Conservation (phyloP, 2,113 vertebrate species). For the Epinephelus cyanopodus region DNA sequence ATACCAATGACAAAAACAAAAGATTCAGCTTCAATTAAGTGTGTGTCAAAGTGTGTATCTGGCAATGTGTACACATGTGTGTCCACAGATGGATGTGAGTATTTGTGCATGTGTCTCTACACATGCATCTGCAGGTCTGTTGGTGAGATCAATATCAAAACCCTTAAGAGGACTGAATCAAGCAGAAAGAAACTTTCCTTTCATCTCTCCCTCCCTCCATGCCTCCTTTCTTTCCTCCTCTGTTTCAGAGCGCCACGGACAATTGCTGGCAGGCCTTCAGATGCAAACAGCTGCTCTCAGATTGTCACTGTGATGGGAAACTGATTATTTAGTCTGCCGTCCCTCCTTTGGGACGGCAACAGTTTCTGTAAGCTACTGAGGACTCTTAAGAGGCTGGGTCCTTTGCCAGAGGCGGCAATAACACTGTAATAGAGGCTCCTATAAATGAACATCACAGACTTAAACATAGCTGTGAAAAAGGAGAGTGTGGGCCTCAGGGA, state of each 20-base stretch:
- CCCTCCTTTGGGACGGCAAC: constrained; percentile 65
- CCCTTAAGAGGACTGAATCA: constrained; percentile 50
- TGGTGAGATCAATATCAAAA: constrained; percentile 62
- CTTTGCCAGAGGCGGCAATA: constrained; percentile 59
- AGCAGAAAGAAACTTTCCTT: constrained; percentile 53
- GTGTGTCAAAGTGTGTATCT: background rate
- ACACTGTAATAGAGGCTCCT: constrained; percentile 58
- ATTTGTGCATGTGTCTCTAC: constrained; percentile 20
- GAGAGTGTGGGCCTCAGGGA: constrained; percentile 32
- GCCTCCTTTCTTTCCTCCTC: constrained; percentile 36
- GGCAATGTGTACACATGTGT: constrained; percentile 11
- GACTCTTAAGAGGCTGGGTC: constrained; percentile 52
- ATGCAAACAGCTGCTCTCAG: constrained; percentile 76
- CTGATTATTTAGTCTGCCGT: constrained; percentile 80
- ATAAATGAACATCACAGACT: constrained; percentile 71
- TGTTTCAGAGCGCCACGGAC: constrained; percentile 45
- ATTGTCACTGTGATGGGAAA: constrained; percentile 70
- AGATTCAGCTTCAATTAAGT: constrained; percentile 18
- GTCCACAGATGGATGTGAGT: constrained; percentile 26
- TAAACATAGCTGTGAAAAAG: constrained; percentile 72
- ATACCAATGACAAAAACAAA: constrained; percentile 31
- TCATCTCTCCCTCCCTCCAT: constrained; percentile 48
- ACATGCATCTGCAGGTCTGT: constrained; percentile 38
- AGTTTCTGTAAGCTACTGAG: constrained; percentile 58
- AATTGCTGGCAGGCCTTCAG: constrained; percentile 69